Evolutionary conservation across 2,888 invertebrate genomes (phyloP).

Genomic region (Ptilodon capucinus): DNA sequence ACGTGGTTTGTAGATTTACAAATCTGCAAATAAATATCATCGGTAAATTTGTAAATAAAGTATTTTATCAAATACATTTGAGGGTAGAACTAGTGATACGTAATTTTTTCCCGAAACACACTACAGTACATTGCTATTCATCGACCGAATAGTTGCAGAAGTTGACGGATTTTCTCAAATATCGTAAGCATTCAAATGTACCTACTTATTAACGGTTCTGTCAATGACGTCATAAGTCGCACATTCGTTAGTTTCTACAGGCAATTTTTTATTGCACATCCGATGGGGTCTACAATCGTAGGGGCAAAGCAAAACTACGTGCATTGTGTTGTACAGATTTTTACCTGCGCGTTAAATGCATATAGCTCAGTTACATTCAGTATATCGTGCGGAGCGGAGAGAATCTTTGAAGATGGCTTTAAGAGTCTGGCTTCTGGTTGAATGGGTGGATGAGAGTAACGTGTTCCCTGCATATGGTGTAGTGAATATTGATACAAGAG

Average conservation of each 20-base stretch:
- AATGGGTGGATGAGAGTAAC: conserved; percentile 55
- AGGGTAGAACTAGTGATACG: no score
- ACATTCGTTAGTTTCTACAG: conserved; percentile 18
- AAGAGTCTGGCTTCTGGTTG: conserved; percentile 58
- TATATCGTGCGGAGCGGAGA: conserved; percentile 14
- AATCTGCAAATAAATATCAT: no score
- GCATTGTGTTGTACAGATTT: conserved; percentile 29
- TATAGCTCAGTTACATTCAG: conserved; percentile 23
- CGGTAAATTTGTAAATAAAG: no score
- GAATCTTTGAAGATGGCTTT: conserved; percentile 41
- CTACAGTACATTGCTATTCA: no score
- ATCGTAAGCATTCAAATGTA: background rate
- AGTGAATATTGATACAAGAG: conserved; percentile 41
- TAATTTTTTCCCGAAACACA: no score
- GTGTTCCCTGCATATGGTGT: conserved; percentile 53
- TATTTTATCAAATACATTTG: no score
- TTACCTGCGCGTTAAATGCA: conserved; percentile 35
- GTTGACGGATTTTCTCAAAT: background rate
- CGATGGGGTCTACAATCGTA: conserved; percentile 27
- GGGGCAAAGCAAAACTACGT: conserved; percentile 27
- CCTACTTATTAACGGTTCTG: background rate
- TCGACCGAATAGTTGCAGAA: no score
- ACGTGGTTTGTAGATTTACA: no score
- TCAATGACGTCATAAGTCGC: background rate
- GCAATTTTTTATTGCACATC: conserved; percentile 25